phyloP scores from a whole-genome alignment of 2,113 vertebrate species.

The Piprites chloris region DNA sequence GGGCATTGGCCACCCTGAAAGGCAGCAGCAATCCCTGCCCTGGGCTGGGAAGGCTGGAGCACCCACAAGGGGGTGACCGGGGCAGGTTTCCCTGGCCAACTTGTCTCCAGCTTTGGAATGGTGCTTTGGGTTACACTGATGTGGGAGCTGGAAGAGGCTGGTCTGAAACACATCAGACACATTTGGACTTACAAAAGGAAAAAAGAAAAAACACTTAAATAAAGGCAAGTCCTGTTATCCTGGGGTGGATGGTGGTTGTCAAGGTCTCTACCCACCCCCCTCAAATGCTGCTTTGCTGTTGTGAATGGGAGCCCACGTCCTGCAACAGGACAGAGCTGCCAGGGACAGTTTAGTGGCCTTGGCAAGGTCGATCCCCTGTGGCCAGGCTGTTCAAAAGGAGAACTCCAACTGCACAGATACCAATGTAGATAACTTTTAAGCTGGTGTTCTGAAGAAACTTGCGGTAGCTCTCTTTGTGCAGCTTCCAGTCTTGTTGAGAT shows the following conservation, averaged over 20 bases:
- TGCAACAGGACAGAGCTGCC: background rate
- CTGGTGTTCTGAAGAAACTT: background rate
- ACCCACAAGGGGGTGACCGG: fast-evolving
- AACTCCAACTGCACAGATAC: background rate
- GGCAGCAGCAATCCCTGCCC: background rate
- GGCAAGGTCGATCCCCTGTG: background rate
- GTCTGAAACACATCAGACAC: background rate
- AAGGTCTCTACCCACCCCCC: background rate
- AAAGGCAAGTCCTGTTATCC: background rate
- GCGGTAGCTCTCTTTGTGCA: constrained; percentile 26
- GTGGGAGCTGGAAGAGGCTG: background rate
- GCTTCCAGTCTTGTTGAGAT: constrained; percentile 31
- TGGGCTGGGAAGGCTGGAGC: background rate
- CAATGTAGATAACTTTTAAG: constrained; percentile 14
- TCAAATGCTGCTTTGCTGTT: background rate
- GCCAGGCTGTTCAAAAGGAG: background rate
- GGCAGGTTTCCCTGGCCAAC: background rate
- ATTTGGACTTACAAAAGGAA: background rate
- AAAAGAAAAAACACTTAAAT: no score
- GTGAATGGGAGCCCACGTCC: background rate
- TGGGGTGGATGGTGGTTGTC: background rate
- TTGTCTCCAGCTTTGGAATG: background rate
- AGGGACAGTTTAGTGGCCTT: background rate
- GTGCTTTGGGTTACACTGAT: background rate
- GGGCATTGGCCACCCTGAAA: background rate